A percentile compares a stretch with the other conserved stretches of the same genome.
phyloP scores from a whole-genome alignment of 2,113 vertebrate genomes.

The Lota lota region DNA sequence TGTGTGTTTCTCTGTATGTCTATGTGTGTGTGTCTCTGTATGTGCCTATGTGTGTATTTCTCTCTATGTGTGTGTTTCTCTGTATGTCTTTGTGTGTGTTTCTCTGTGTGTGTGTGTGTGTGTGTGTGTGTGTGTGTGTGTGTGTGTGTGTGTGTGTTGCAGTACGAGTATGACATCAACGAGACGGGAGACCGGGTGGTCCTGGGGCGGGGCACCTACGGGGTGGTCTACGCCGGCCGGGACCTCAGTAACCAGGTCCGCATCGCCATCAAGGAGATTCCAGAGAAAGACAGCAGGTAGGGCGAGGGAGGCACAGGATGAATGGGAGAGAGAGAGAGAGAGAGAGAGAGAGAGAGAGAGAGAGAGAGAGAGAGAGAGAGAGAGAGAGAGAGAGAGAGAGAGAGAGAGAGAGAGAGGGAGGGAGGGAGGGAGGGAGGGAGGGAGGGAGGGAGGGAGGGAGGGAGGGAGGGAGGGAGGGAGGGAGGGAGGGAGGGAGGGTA shows the following conservation, averaged over 20 bases:
- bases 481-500: no score
- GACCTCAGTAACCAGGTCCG: constrained; percentile 86
- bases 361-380: no score
- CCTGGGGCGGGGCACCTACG: constrained; percentile 86
- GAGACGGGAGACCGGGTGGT: constrained; percentile 82
- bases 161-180: constrained; percentile 86
- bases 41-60: background rate
- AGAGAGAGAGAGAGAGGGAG: background rate
- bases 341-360: background rate
- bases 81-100: constrained; percentile 2
- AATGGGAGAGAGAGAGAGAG: background rate
- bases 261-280: constrained; percentile 94
- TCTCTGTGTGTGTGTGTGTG: constrained; percentile 4
- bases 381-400: no score
- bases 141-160: constrained; percentile 9
- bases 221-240: constrained; percentile 87
- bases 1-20: background rate
- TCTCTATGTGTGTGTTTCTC: constrained; percentile 1
- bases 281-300: constrained; percentile 87
- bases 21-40: background rate
- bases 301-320: background rate
- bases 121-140: constrained; percentile 9
- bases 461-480: no score
- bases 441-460: no score
- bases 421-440: no score